Percentiles rank a stretch among this genome's conserved stretches.
These are phyloP conservation scores for Dryobates pubescens DNA, from an alignment of 2,797 vertebrate species.

Conservation along the genomic window DNA sequence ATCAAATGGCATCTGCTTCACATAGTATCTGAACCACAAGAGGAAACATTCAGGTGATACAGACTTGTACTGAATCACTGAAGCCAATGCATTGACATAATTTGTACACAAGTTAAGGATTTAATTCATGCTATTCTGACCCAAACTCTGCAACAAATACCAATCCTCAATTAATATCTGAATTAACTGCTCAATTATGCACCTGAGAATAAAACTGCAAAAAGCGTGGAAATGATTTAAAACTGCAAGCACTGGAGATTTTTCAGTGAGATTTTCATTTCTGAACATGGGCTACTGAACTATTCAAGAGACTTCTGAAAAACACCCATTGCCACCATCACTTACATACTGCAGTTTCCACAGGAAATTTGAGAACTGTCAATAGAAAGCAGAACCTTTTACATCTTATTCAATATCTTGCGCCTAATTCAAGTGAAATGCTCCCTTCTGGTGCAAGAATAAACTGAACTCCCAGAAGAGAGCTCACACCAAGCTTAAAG, in stretches of 20 bases:
- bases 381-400: not conserved
- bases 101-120: not conserved
- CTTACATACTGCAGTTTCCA: accelerated
- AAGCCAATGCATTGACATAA: not conserved
- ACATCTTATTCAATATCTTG: not conserved
- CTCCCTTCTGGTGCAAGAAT: not conserved
- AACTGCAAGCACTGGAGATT: not conserved
- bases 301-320: not conserved
- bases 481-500: not conserved
- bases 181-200: not conserved
- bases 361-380: not conserved
- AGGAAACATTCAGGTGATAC: not conserved
- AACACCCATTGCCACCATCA: not conserved
- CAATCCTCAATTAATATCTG: not conserved
- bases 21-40: not conserved
- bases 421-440: not conserved
- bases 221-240: not conserved
- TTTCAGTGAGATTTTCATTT: not conserved
- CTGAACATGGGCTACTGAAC: not conserved
- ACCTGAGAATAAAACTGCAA: not conserved
- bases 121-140: not conserved
- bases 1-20: not conserved
- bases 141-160: not conserved
- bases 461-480: not conserved
- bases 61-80: not conserved